A percentile compares a stretch with the other conserved stretches of the same genome.
Conservation (phyloP, 2,888 invertebrate species). For the Eustalomyia histrio region DNA sequence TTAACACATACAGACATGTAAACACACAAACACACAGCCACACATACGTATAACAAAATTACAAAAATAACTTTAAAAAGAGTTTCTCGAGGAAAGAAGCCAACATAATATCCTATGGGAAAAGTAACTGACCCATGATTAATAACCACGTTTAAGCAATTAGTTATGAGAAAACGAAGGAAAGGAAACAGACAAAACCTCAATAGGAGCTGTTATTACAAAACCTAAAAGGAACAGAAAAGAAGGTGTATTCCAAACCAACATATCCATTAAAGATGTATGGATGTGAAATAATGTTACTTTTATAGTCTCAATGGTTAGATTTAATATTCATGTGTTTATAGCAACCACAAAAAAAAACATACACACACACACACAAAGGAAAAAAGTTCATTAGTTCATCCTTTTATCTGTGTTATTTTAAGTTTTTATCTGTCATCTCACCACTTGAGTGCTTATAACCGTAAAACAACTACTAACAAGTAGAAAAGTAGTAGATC, state of each 20-base stretch:
- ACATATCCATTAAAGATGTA: background rate
- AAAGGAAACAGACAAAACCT: constrained; percentile 5
- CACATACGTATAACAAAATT: background rate
- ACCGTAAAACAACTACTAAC: constrained; percentile 21
- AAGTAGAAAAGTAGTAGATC: constrained; percentile 50
- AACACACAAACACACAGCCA: background rate
- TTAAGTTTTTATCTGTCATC: constrained; percentile 50
- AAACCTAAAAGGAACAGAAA: background rate
- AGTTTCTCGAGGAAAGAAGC: constrained; percentile 9
- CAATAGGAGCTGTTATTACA: constrained; percentile 12
- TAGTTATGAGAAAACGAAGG: constrained; percentile 47
- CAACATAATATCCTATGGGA: constrained; percentile 35
- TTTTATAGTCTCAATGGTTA: background rate
- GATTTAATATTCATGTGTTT: constrained; percentile 49
- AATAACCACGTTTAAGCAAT: constrained; percentile 63
- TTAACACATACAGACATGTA: background rate
- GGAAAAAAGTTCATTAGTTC: constrained; percentile 46
- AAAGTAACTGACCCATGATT: constrained; percentile 54
- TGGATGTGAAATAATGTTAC: background rate
- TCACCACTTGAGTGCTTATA: constrained; percentile 41
- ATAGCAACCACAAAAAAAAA: background rate
- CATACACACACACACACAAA: background rate
- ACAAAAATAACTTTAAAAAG: constrained; percentile 1
- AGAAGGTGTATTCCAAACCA: background rate
- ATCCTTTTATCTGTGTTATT: constrained; percentile 43